Percentiles rank a stretch among this genome's conserved stretches.
phyloP scores from a whole-genome alignment of 2,888 invertebrate genomes.

The Tuberolachnus salignus region DNA sequence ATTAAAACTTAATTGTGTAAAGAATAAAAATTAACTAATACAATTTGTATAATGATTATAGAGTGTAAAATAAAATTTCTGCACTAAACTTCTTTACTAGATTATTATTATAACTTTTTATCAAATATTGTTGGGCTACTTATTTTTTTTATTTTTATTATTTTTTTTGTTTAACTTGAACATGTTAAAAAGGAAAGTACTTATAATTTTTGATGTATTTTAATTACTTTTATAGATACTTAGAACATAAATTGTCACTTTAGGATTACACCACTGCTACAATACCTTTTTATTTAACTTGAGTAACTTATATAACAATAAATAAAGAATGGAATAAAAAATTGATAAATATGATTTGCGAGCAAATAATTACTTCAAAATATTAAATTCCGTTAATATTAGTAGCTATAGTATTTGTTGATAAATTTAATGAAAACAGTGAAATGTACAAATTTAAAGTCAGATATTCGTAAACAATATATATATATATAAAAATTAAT shows the following conservation, averaged over 20 bases:
- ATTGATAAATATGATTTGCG: constrained; percentile 3
- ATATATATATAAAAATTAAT: no score
- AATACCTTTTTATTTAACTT: constrained; percentile 2
- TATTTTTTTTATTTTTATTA: constrained; percentile 45
- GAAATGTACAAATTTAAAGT: no score
- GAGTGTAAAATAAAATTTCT: constrained; percentile 28
- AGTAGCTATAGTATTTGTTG: background rate
- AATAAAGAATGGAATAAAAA: constrained; percentile 12
- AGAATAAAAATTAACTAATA: constrained; percentile 30
- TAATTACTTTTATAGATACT: constrained; percentile 25
- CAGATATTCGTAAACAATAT: constrained; percentile 10
- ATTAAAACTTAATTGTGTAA: constrained; percentile 43
- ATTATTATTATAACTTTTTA: constrained; percentile 50
- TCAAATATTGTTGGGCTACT: constrained; percentile 54
- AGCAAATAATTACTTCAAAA: background rate
- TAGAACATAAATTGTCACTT: constrained; percentile 30
- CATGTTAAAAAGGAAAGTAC: background rate
- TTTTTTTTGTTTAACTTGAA: constrained; percentile 34
- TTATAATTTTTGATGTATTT: constrained; percentile 49
- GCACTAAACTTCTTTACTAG: constrained; percentile 34
- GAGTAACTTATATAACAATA: background rate
- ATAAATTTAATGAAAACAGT: background rate
- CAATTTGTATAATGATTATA: constrained; percentile 9
- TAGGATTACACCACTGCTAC: constrained; percentile 39
- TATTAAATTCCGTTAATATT: background rate